Base-by-base conservation (phyloP, 1,140 invertebrate genomes). In the Macrosteles quadrilineatus region DNA sequence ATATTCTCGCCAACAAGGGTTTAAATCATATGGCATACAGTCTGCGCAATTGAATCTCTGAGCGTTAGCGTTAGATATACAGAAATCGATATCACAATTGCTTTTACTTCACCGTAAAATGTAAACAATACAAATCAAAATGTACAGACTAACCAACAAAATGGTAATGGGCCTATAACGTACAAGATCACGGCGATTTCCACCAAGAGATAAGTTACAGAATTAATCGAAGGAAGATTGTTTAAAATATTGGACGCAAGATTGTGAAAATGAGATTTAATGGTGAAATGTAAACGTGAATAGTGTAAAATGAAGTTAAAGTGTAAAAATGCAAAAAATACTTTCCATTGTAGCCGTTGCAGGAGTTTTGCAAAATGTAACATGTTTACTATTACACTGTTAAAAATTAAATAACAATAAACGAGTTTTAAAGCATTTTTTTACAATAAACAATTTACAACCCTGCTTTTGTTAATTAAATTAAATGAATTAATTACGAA, bases 101-200 rank as follows among this genome's bases (percentile, higher is more conserved):
- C 55, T 59, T 53, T 27, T 30, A 59, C 55, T 59, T 59, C 32
- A 25, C 21, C 55, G 21, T 12, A 27, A 59, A 53, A 29, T 59
- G 27, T 27, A 59, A 59, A 27, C 11, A 59, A 59, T 25, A 59
- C 27, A 59, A 59, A 59, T 14, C 25, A 25, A 59, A 59, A 59
- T 59, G 27, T 59, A 59, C 55, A 59, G 55, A 59, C 55, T 59
- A 59, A 59, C 55, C 55, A 30, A 59, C 55, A 59, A 59, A 14
- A 59, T 59, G 55, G 55, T 59, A 59, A 59, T 27, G 55, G 27
- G 21, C 55, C 25, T 59, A 25, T 27, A 59, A 27, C 11, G 55
- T 59, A 59, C 55, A 59, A 23, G 23, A 23, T 6, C 21, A 59
- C 27, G 21, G 25, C 27, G 55, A 4, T 36, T 21, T 14, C 47